Conservation (phyloP, 2,888 invertebrate species). For the Ferdinandea cuprea region DNA sequence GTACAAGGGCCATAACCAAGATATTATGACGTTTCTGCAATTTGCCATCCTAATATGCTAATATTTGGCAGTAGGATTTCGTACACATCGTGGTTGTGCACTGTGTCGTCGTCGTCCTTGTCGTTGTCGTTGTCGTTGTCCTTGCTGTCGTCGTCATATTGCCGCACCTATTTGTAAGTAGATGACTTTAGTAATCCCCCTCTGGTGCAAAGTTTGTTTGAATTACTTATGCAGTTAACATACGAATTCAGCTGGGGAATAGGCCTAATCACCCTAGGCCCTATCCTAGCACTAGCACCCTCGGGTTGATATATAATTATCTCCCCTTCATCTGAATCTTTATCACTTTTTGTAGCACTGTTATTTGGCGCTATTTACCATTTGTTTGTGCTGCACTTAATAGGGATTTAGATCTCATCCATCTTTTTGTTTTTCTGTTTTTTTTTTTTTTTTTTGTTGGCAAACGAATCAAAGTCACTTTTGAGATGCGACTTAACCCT, state of each 20-base stretch:
- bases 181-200: conserved; percentile 32
- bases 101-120: conserved; percentile 23
- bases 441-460: conserved; percentile 10
- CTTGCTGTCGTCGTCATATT: conserved; percentile 37
- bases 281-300: conserved; percentile 29
- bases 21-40: conserved; percentile 66
- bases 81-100: conserved; percentile 17
- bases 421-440: conserved; percentile 18
- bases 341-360: conserved; percentile 6
- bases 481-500: neutral
- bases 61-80: conserved; percentile 60
- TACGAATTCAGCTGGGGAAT: conserved; percentile 28
- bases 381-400: conserved; percentile 31
- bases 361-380: conserved; percentile 21
- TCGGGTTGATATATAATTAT: conserved; percentile 39
- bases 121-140: neutral
- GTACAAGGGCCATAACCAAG: conserved; percentile 42
- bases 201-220: conserved; percentile 43
- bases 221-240: conserved; percentile 64
- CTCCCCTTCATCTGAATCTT: conserved; percentile 7
- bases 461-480: neutral
- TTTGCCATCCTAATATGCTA: conserved; percentile 63
- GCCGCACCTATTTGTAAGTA: conserved; percentile 51
- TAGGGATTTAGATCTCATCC: neutral
- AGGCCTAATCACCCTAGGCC: neutral